Conservation (phyloP, 2,113 vertebrate species). For the Bothrops jararaca region DNA sequence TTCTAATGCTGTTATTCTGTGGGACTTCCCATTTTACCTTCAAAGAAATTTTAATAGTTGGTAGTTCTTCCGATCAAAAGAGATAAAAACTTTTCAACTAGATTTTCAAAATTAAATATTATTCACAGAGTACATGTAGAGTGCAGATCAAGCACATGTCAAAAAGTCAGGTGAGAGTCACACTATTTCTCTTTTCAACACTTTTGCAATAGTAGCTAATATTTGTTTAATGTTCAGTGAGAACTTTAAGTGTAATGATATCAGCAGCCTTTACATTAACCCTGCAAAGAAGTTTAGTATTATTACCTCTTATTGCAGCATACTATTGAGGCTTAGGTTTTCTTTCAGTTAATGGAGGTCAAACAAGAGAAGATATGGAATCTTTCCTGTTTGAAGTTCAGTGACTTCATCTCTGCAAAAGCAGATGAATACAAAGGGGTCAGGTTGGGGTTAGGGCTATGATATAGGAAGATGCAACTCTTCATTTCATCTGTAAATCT, state of each 20-base stretch:
- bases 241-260: background rate
- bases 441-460: background rate
- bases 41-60: background rate
- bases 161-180: background rate
- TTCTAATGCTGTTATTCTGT: background rate
- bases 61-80: background rate
- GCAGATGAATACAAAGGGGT: background rate
- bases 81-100: background rate
- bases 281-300: background rate
- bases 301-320: background rate
- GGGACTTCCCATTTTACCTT: background rate
- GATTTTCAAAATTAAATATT: background rate
- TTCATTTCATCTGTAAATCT: background rate
- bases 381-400: background rate
- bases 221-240: background rate
- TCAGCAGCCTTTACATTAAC: background rate
- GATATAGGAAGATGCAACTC: background rate
- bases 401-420: background rate
- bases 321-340: background rate
- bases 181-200: background rate
- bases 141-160: background rate
- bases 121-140: background rate
- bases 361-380: background rate
- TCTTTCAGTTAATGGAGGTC: background rate
- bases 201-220: background rate